Percentiles rank a stretch among this genome's conserved stretches.
phyloP scores from a whole-genome alignment of 30 jellyfish, hydroid and myxozoan genomes.

The Pelagia noctiluca region DNA sequence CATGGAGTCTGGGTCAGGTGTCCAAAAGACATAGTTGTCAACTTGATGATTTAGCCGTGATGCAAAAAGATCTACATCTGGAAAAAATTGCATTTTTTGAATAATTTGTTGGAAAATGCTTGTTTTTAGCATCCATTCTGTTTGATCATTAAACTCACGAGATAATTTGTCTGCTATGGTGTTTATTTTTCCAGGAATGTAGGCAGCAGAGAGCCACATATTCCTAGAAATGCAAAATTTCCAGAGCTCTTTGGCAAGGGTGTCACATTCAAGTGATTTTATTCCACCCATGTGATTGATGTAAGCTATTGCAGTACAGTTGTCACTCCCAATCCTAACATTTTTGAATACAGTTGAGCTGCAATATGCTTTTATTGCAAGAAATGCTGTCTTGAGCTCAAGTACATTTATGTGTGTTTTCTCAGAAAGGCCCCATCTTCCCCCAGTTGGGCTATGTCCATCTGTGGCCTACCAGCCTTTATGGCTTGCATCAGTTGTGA shows the following conservation, averaged over 20 bases:
- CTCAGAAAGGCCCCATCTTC: conserved; percentile 34
- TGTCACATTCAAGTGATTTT: not conserved
- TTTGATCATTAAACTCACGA: too few relatives aligned
- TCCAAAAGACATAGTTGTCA: too few relatives aligned
- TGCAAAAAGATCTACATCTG: too few relatives aligned
- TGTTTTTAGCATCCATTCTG: too few relatives aligned
- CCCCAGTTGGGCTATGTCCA: conserved; percentile 27
- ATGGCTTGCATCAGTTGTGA: conserved; percentile 28
- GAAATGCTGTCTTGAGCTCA: conserved; percentile 8
- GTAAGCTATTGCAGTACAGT: conserved; percentile 4
- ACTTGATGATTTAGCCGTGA: too few relatives aligned
- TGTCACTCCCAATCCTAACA: conserved; percentile 8
- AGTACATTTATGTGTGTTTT: conserved; percentile 12
- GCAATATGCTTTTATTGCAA: conserved; percentile 9
- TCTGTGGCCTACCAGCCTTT: conserved; percentile 62
- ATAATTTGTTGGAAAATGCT: too few relatives aligned
- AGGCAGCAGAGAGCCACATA: conserved; percentile 31
- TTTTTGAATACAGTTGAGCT: not conserved
- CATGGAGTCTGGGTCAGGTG: too few relatives aligned
- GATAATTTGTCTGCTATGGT: too few relatives aligned
- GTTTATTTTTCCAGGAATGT: conserved; percentile 20
- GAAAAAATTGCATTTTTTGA: too few relatives aligned
- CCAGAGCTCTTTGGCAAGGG: conserved; percentile 16
- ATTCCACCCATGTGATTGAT: conserved; percentile 13
- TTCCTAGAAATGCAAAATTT: not conserved